Evolutionary conservation across 2,888 invertebrate species (phyloP).

Genomic region (Teleogryllus oceanicus): DNA sequence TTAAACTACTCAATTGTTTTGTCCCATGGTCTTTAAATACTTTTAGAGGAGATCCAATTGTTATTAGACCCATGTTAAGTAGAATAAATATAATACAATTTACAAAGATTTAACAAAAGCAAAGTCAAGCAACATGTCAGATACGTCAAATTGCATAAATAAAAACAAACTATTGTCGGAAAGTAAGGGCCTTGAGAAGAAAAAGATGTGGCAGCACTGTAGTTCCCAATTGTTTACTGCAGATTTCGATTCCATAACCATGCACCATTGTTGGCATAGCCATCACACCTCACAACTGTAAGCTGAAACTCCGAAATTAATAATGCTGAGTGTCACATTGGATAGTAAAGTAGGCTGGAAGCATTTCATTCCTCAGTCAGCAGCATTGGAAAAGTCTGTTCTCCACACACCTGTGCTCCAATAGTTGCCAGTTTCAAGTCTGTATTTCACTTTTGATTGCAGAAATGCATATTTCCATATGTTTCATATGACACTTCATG

Average conservation of each 20-base stretch:
- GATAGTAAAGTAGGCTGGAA: neutral
- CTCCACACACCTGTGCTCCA: neutral
- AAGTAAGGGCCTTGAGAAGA: neutral
- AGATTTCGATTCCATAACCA: slow-evolving; percentile 2
- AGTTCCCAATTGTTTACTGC: neutral
- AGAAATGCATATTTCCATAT: neutral
- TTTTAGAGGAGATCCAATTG: neutral
- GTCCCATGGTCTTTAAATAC: neutral
- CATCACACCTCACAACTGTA: neutral
- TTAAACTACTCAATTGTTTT: neutral
- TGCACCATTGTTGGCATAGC: neutral
- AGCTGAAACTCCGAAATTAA: neutral
- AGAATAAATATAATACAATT: neutral
- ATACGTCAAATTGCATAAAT: neutral
- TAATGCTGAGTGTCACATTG: neutral
- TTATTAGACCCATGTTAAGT: neutral
- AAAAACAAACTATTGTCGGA: neutral
- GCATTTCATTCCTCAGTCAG: neutral
- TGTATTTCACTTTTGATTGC: neutral
- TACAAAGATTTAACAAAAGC: neutral
- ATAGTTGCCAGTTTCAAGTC: neutral
- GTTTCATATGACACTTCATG: neutral
- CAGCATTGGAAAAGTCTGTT: neutral
- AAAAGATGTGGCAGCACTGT: slow-evolving; percentile 11
- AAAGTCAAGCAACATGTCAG: neutral